Evolutionary conservation across 2,888 invertebrate species (phyloP).

Genomic region (Netelia inedita): DNA sequence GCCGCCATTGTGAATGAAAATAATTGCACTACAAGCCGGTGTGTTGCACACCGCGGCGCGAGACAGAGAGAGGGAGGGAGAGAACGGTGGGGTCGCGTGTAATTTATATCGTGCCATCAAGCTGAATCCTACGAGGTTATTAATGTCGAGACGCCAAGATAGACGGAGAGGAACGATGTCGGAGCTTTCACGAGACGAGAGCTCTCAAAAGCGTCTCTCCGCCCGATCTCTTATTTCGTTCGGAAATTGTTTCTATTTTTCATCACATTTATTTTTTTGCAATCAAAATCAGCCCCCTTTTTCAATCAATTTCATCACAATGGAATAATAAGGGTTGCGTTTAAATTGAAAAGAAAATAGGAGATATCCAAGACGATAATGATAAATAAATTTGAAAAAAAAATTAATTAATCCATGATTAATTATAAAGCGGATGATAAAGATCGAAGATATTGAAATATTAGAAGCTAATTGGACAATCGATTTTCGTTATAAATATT

Average conservation of each 20-base stretch:
- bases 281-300: slow-evolving; percentile 30
- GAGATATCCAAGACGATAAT: too few species aligned
- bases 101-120: slow-evolving; percentile 74
- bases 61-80: slow-evolving; percentile 61
- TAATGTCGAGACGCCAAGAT: slow-evolving; percentile 66
- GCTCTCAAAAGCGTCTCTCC: slow-evolving; percentile 55
- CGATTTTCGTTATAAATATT: too few species aligned
- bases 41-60: slow-evolving; percentile 44
- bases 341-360: neutral
- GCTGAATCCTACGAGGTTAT: slow-evolving; percentile 71
- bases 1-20: slow-evolving; percentile 77
- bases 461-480: too few species aligned
- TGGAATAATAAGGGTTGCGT: neutral
- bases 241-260: slow-evolving; percentile 40
- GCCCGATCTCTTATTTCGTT: slow-evolving; percentile 49
- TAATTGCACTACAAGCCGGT: slow-evolving; percentile 71
- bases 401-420: too few species aligned
- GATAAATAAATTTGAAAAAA: too few species aligned
- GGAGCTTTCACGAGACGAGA: slow-evolving; percentile 71
- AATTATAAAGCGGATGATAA: too few species aligned
- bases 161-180: slow-evolving; percentile 57
- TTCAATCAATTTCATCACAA: neutral
- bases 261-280: slow-evolving; percentile 34
- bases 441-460: too few species aligned
- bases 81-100: slow-evolving; percentile 72